Conservation (phyloP, 2,113 vertebrate genomes). For the Xerus inauris region DNA sequence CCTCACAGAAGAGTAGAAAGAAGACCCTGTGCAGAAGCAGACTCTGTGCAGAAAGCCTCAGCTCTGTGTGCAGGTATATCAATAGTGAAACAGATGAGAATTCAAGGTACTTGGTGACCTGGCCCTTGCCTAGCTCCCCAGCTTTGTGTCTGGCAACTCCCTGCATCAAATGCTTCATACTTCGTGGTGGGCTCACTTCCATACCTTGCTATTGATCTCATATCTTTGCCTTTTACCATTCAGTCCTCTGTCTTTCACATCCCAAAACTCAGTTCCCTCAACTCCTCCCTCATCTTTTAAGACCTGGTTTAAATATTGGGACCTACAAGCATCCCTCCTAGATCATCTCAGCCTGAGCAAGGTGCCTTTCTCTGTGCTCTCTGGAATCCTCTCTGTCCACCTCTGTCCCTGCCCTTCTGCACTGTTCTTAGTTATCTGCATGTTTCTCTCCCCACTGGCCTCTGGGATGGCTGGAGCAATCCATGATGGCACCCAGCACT, state of each 20-base stretch:
- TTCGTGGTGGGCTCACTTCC: neutral
- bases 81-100: neutral
- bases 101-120: accelerated
- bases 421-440: neutral
- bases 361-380: neutral
- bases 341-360: neutral
- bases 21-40: neutral
- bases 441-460: neutral
- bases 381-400: neutral
- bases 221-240: neutral
- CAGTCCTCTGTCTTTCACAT: neutral
- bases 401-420: neutral
- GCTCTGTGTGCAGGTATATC: neutral
- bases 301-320: neutral
- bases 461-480: neutral
- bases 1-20: neutral
- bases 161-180: neutral
- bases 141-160: neutral
- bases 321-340: neutral
- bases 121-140: neutral
- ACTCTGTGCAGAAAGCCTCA: neutral
- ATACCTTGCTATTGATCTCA: neutral
- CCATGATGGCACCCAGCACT: neutral
- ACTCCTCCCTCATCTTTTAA: neutral
- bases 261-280: neutral